Base-by-base conservation (phyloP, 2,113 vertebrate genomes). In the Talpa occidentalis region DNA sequence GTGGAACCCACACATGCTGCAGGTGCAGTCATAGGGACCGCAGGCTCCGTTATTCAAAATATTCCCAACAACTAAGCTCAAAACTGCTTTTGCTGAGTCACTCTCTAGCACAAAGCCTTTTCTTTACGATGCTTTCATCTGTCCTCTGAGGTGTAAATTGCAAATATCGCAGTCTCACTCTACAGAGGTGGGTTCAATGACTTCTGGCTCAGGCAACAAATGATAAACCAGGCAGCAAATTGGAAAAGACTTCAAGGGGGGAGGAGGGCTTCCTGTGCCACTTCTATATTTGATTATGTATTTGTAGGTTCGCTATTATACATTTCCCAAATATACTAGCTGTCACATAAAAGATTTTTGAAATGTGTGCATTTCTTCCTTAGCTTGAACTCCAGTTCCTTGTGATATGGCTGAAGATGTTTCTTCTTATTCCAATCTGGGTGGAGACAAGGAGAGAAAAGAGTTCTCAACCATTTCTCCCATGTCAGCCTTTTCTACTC, bases 31-130 rank as follows among this genome's bases (percentile, higher is more conserved):
- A 24, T 42, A 30, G 49, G 30, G 44, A 22, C 82, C 86, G 37
- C 42, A 62, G 80, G 52, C 60, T 88, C 59, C 66, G 52, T 79
- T 54, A 86, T 87, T 92, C 93, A 95, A 89, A 91, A 73, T 44
- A 82, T 74, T 92, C 66, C 62, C 80, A 59, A 62, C 3, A 44
- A 54, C 37, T 28, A 69, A 95, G 59, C 89, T 60, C 67, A 79
- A 78, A 94, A 49, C 60, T 10, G 52, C 40, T 93, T 91, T 83
- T 96, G 96, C 93, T 95, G 96, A 97, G 94, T 97, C 96, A 97
- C 66, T 80, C 35, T 74, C 60, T 24, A 32, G 72, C 69, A 86
- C 59, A 60, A 88, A 93, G 87, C 17, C 0, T 74, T 96, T 94
- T 92, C 82, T 86, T 83, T 77, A 91, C 3, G 9, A 79, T 78